Evolutionary conservation across 2,797 vertebrate genomes (phyloP).

Genomic region (Gymnopithys bicolor): DNA sequence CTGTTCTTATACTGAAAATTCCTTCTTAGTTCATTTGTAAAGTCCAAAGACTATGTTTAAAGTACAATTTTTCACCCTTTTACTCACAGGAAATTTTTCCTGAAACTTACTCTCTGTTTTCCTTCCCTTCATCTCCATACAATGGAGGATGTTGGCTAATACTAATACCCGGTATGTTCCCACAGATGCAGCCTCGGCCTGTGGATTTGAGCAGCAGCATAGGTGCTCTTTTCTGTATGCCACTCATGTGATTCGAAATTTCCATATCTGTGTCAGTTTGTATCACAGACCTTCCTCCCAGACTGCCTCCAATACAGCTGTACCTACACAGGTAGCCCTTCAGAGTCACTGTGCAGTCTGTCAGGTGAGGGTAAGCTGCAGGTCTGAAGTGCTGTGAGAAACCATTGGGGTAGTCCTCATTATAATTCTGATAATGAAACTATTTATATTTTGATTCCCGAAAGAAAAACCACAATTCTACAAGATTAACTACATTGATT

Average conservation of each 20-base stretch:
- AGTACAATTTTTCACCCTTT: not conserved
- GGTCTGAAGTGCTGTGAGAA: not conserved
- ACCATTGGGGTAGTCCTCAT: not conserved
- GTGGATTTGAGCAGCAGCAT: not conserved
- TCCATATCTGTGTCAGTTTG: not conserved
- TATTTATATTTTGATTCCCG: not conserved
- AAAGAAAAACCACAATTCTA: not conserved
- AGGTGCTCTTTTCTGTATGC: not conserved
- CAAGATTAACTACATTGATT: not conserved
- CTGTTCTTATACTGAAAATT: not conserved
- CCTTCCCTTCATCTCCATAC: not conserved
- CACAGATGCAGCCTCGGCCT: fast-evolving
- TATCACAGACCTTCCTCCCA: not conserved
- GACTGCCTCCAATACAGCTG: not conserved
- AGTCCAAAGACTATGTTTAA: not conserved
- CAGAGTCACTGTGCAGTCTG: fast-evolving
- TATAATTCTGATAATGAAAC: not conserved
- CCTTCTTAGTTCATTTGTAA: not conserved
- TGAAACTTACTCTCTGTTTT: not conserved
- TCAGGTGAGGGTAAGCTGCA: not conserved
- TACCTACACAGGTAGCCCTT: not conserved
- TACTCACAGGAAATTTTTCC: not conserved
- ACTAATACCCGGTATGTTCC: not conserved
- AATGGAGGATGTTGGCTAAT: fast-evolving
- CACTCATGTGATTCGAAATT: not conserved